These are phyloP conservation scores for Phoxinus phoxinus DNA, from an alignment of 2,113 vertebrate genomes.

Conservation along the genomic window DNA sequence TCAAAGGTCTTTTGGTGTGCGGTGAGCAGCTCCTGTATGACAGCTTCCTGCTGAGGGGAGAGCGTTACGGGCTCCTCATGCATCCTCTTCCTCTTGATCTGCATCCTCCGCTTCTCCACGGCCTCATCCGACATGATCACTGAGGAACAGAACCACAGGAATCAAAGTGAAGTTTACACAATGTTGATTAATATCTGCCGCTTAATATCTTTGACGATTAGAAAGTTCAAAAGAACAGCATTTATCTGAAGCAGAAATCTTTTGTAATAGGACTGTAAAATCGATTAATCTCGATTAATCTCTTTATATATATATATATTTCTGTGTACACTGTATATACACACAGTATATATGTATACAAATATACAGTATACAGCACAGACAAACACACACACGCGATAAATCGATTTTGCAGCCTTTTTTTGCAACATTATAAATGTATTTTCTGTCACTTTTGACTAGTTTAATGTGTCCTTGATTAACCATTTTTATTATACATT, in stretches of 20 bases:
- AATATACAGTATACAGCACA: too few relatives aligned
- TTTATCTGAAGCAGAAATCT: not conserved
- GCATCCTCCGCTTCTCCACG: slow-evolving; percentile 71
- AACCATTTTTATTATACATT: not conserved
- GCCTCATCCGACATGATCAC: slow-evolving; percentile 79
- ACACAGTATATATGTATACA: too few relatives aligned
- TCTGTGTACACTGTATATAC: too few relatives aligned
- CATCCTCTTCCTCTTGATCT: slow-evolving; percentile 71
- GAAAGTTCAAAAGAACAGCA: not conserved
- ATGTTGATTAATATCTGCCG: not conserved
- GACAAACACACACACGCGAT: too few relatives aligned
- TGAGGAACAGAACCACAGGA: slow-evolving; percentile 39
- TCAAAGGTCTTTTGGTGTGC: slow-evolving; percentile 75
- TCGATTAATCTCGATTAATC: too few relatives aligned
- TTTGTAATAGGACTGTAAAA: too few relatives aligned
- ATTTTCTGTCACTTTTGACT: not conserved
- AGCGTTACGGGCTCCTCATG: slow-evolving; percentile 47
- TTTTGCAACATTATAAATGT: too few relatives aligned
- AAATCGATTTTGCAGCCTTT: too few relatives aligned
- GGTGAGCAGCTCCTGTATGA: slow-evolving; percentile 69
- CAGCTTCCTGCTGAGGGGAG: slow-evolving; percentile 65
- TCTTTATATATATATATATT: too few relatives aligned
- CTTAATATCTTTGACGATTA: not conserved
- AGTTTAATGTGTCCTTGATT: not conserved
- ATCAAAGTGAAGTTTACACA: not conserved